These are phyloP conservation scores for Empidonax traillii DNA, from an alignment of 2,113 vertebrate genomes.

Conservation along the genomic window DNA sequence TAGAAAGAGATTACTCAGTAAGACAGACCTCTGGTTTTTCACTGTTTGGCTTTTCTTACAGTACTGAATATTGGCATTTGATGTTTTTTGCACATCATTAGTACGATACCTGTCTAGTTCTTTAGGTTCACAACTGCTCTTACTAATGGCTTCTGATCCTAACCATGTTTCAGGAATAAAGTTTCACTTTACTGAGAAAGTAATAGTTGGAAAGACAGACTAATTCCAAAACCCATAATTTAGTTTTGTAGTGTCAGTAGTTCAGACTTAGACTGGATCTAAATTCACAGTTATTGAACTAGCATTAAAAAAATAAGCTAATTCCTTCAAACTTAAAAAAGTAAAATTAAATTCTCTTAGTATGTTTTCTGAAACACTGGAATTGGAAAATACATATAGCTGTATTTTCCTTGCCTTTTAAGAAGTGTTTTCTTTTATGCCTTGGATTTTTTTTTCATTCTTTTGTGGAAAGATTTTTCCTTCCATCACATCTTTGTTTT, in stretches of 20 bases:
- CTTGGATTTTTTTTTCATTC: background rate
- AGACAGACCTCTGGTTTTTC: background rate
- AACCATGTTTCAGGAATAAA: background rate
- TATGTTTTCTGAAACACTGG: background rate
- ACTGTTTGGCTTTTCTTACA: background rate
- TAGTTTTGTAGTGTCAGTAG: background rate
- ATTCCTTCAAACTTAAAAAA: background rate
- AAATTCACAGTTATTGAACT: background rate
- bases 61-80: background rate
- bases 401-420: background rate
- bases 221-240: background rate
- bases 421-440: background rate
- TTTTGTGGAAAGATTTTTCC: background rate
- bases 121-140: background rate
- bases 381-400: background rate
- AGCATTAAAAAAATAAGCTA: background rate
- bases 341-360: background rate
- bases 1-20: background rate
- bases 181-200: background rate
- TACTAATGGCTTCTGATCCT: background rate
- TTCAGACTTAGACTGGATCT: background rate
- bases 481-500: background rate
- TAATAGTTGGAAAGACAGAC: background rate
- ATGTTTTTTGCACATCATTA: background rate
- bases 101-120: fast-evolving